Base-by-base conservation (phyloP, 2,888 invertebrate genomes). In the Odiellus spinosus region DNA sequence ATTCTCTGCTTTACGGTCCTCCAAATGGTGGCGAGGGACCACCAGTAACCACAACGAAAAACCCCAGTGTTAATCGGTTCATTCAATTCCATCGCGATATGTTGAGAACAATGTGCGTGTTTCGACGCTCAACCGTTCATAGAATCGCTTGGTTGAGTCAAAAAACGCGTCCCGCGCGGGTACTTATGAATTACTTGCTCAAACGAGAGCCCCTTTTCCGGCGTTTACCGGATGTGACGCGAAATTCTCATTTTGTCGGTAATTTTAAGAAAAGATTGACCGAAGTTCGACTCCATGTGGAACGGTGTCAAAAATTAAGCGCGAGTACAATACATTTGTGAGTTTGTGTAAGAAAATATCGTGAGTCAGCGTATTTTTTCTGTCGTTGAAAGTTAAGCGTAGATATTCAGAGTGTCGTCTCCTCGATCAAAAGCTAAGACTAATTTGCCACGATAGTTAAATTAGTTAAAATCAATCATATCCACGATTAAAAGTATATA, bases 91-190 rank as follows among this genome's bases (percentile, higher is more conserved):
- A 65, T 48, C 44, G 52, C 20, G 55, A 58, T 42, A 62, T 63
- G 60, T 56, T 66, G 35, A 53, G 55, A 32, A 60, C 63, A 6
- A 58, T 59, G 49, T 66, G 66, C 52, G 45, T 66, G 10, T 66
- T 65, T 54, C 57, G 63, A 21, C 53, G 54, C 19, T 45, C 55
- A 1, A 59, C 63, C 1, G 58, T 61, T 3, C 56, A 59, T 45
- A 46, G 50, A 5, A 36, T 54, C 2, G 32, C 45, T 12, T 48
- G 47, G 43, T 48, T 61, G 32, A 46, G 53, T 33, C 36, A 40
- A 4, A 45, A 49, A 17, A 36, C 41, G 1, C 41, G 49, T 15
- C 57, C 59, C 15, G 50, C 49, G 4, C 39, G 42, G 11, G 53
- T 58, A 5, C 48, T 60, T 19, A 38, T 58, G 40, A 45, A 54